Evolutionary conservation across 1,140 invertebrate genomes (phyloP).

Genomic region (Laupala kohalensis): DNA sequence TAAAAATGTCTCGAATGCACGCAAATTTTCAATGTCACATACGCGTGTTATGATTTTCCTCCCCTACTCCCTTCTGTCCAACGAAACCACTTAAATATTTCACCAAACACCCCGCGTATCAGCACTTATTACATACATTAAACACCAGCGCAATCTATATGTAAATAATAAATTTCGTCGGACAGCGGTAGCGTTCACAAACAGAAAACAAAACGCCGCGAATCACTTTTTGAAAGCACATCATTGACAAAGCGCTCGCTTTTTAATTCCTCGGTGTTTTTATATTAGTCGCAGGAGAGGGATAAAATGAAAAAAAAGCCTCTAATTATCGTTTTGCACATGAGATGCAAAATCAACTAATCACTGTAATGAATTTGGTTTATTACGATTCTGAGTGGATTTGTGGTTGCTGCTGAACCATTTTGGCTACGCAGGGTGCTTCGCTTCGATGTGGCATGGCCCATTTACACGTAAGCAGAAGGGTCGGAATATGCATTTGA

Average conservation of each 20-base stretch:
- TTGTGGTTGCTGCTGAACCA: not conserved
- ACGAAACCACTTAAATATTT: not conserved
- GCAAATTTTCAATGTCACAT: not conserved
- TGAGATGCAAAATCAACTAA: not conserved
- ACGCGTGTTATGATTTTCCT: not conserved
- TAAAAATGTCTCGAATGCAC: not conserved
- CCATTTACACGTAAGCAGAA: too few relatives aligned
- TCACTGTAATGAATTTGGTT: not conserved
- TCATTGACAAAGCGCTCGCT: not conserved
- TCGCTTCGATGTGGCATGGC: too few relatives aligned
- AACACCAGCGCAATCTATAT: not conserved
- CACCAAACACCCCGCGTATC: not conserved
- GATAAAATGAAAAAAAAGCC: not conserved
- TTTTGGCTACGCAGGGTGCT: too few relatives aligned
- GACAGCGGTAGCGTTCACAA: not conserved
- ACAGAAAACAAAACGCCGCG: not conserved
- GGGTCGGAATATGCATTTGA: too few relatives aligned
- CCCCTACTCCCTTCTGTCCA: too few relatives aligned
- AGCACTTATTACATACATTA: not conserved
- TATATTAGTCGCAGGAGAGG: too few relatives aligned
- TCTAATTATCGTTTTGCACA: not conserved
- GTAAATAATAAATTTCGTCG: not conserved
- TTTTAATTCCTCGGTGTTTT: not conserved
- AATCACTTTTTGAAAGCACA: not conserved
- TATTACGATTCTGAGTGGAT: not conserved